Conservation (phyloP, 2,113 vertebrate genomes). For the Callithrix jacchus region DNA sequence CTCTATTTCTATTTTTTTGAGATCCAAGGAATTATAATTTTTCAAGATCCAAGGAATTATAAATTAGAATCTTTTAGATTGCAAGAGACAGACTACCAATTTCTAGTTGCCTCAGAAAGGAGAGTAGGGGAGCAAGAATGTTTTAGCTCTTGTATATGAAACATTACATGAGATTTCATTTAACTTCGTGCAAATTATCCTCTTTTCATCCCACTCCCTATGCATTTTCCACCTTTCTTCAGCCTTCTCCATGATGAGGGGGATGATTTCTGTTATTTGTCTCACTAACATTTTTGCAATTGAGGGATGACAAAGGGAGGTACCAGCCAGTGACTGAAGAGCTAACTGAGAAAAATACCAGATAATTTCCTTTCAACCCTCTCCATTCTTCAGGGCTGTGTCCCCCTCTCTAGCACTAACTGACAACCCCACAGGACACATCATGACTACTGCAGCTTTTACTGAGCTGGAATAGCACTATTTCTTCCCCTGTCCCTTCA, state of each 20-base stretch:
- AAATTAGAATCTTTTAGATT: conserved; percentile 6
- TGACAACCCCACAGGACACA: neutral
- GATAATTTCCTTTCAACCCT: neutral
- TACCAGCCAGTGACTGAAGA: neutral
- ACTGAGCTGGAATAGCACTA: neutral
- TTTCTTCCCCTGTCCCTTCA: neutral
- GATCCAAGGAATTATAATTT: neutral
- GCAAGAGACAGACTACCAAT: neutral
- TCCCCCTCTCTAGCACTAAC: neutral
- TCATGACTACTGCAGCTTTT: neutral
- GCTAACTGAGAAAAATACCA: neutral
- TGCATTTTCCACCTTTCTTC: neutral
- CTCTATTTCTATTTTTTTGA: neutral
- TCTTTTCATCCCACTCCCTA: neutral
- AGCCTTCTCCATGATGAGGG: neutral
- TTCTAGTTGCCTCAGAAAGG: neutral
- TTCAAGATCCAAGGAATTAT: conserved; percentile 23
- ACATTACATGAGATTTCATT: neutral
- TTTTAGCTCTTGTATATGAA: neutral
- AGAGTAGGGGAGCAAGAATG: neutral
- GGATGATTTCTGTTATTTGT: neutral
- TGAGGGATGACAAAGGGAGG: neutral
- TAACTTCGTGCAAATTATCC: neutral
- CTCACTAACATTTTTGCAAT: neutral
- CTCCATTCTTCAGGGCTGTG: neutral